phyloP scores from a whole-genome alignment of 2,797 vertebrate genomes.

The Gephyroberyx darwinii region DNA sequence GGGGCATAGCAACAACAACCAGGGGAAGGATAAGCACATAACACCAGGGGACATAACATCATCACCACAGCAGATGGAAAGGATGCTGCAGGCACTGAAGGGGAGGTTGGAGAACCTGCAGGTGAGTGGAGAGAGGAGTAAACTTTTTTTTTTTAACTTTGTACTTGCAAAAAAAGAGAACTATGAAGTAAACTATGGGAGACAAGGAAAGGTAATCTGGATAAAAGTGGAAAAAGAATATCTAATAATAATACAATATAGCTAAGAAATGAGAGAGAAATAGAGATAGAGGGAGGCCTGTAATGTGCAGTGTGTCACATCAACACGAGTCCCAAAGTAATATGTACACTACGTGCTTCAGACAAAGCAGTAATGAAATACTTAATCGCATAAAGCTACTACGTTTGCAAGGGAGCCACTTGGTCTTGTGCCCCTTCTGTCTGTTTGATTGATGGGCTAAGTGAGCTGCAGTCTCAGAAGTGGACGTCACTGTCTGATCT shows the following conservation, averaged over 20 bases:
- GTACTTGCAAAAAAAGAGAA: not conserved
- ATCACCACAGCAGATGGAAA: slow-evolving; percentile 80
- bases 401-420: slow-evolving; percentile 30
- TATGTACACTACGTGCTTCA: slow-evolving; percentile 40
- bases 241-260: not conserved
- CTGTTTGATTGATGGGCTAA: not conserved
- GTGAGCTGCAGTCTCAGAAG: slow-evolving; percentile 19
- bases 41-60: slow-evolving; percentile 69
- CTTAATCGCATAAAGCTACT: slow-evolving; percentile 57
- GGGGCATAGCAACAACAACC: slow-evolving; percentile 58
- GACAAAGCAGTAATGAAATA: slow-evolving; percentile 54
- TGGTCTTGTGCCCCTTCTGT: slow-evolving; percentile 26
- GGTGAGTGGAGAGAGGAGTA: slow-evolving; percentile 59
- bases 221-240: not conserved
- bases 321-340: slow-evolving; percentile 36
- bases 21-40: slow-evolving; percentile 74
- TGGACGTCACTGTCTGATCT: slow-evolving; percentile 18
- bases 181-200: not conserved
- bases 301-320: not conserved
- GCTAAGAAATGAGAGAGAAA: not conserved
- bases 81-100: slow-evolving; percentile 75
- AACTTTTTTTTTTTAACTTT: slow-evolving; percentile 28
- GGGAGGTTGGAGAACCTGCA: slow-evolving; percentile 77
- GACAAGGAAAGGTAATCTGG: not conserved
- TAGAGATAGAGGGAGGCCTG: not conserved